Evolutionary conservation across 2,113 vertebrate genomes (phyloP), one percentile per base, ranked within the genome.

Genomic region (Catagonus wagneri): DNA sequence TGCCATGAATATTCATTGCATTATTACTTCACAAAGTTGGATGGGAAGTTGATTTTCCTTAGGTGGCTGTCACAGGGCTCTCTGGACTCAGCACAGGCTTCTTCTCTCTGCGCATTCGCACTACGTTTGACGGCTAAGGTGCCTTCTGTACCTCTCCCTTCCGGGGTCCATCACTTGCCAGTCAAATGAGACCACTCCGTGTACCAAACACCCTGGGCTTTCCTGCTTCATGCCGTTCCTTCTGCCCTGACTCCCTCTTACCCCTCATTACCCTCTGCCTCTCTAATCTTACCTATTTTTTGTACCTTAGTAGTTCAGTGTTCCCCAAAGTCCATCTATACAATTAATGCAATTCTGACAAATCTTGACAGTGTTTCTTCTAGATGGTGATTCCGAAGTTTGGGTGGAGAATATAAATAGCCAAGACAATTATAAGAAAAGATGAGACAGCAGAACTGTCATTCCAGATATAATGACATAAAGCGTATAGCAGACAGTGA

Each of bases 351-450:
- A 34, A 54, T 93, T 93, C 29, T 58, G 11, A 76, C 92, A 89
- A 81, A 78, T 92, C 72, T 90, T 54, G 12, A 90, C 61, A 68
- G 14, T 39, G 27, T 39, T 83, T 83, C 39, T 81, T 61, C 56
- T 25, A 2, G 66, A 76, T 93, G 81, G 66, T 93, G 36, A 83
- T 54, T 96, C 71, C 74, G 56, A 93, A 93, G 89, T 56, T 78
- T 79, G 93, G 68, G 20, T 50, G 8, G 93, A 68, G 50, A 81
- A 22, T 65, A 63, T 44, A 84, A 94, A 69, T 34, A 93, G 39
- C 25, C 32, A 90, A 93, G 54, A 66, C 54, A 80, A 61, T 89
- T 56, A n/a, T 20, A 11, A 71, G 32, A 54, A 84, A 84, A 69
- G 80, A 71, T 6, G n/a, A 68, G 22, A 36, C 2, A 3, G 27